These are phyloP conservation scores for Rhynchonema sp. DNA, from an alignment of 2,888 invertebrate genomes.

Conservation along the genomic window DNA sequence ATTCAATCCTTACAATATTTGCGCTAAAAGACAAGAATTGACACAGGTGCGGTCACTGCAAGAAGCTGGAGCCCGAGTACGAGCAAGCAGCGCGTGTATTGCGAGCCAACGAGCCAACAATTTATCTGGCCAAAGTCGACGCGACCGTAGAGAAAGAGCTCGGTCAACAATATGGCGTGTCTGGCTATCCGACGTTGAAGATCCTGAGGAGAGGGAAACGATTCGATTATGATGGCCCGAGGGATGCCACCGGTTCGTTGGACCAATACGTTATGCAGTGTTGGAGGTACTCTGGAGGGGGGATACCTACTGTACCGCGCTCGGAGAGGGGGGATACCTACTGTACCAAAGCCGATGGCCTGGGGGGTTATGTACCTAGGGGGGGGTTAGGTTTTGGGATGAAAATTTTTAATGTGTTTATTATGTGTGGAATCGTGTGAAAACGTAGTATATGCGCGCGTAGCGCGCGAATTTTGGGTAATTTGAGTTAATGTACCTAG, in stretches of 20 bases:
- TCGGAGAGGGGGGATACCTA: too few species aligned
- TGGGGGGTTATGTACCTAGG: too few species aligned
- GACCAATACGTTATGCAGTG: too few species aligned
- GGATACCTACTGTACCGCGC: too few species aligned
- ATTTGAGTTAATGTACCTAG: too few species aligned
- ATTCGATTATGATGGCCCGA: constrained; percentile 37
- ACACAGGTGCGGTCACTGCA: constrained; percentile 34
- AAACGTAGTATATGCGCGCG: too few species aligned
- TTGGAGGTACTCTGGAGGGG: too few species aligned
- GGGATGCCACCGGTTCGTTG: constrained; percentile 24
- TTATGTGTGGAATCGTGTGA: too few species aligned
- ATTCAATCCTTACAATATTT: background rate
- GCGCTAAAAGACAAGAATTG: background rate
- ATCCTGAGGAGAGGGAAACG: constrained; percentile 34
- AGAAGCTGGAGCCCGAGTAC: constrained; percentile 35
- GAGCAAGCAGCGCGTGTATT: constrained; percentile 35
- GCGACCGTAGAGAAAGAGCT: constrained; percentile 36
- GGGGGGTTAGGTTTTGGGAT: too few species aligned
- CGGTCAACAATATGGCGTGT: constrained; percentile 34
- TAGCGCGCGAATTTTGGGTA: too few species aligned
- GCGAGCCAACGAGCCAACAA: constrained; percentile 12
- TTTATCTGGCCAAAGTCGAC: constrained; percentile 38
- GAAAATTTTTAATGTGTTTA: too few species aligned
- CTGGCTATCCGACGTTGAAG: constrained; percentile 39
- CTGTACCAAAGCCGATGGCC: too few species aligned